Base-by-base conservation (phyloP, 2,888 invertebrate species). In the Rhabditoides inermis region DNA sequence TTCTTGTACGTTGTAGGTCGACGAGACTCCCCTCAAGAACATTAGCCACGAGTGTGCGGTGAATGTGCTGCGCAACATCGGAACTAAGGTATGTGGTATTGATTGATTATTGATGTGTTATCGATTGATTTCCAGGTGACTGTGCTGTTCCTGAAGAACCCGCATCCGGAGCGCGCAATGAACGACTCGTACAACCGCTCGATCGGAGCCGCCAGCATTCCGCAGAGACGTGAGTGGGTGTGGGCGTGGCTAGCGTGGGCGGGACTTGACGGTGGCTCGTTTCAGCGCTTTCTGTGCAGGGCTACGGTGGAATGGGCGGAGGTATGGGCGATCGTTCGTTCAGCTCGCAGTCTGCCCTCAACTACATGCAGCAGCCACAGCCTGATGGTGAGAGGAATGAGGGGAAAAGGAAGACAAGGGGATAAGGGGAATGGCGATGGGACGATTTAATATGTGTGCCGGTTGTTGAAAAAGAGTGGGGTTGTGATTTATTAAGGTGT, bases 21-120 rank as follows among this genome's bases (percentile, higher is more conserved):
- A 77, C 64, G 79, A 90, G 77, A 85, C 85, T 70, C 86, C 88
- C 78, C 81, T 98, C 75, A 90, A 91, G 78, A 90, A 91, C 79
- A 94, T 95, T 63, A 88, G 91, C 49, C 95, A 98, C 78, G 95
- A 98, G 77, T 88, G 92, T 72, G 95, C 95, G 15, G 95, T 98
- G 53, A 87, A 87, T 50, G 90, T 91, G 40, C 82, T 98, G 68
- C 95, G 95, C 80, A 88, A 90, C 51, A 90, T 92, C 32, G 87
- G 88, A 63, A 91, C 95, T 75, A 84, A 87, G 67, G 94, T 91
- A 49, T 18, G 84, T 85, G 56, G 82, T 87, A n/a, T n/a, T n/a
- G n/a, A n/a, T n/a, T n/a, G n/a, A n/a, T n/a, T n/a, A n/a, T n/a
- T n/a, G n/a, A n/a, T n/a, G n/a, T n/a, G n/a, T n/a, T n/a, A n/a